Evolutionary conservation across 2,797 vertebrate species (phyloP).

Genomic region (Acanthiza pusilla): DNA sequence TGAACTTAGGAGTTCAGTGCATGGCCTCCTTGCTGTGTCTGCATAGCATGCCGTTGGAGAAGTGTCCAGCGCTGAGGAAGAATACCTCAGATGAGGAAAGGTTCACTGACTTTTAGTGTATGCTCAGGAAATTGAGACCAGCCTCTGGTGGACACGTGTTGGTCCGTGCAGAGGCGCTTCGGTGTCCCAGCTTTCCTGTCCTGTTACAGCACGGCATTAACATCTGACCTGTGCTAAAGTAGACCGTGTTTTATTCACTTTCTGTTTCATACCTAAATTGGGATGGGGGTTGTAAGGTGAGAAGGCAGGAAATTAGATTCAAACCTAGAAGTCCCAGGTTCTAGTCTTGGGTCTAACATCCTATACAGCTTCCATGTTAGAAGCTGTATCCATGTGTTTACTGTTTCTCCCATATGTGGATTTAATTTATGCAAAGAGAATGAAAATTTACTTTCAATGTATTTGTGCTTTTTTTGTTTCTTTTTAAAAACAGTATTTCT

Average conservation of each 20-base stretch:
- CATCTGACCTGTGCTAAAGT: accelerated
- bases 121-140: neutral
- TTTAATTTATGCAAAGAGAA: neutral
- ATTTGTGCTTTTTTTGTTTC: neutral
- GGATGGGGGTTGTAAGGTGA: neutral
- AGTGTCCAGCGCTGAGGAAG: neutral
- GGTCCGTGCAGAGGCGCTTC: neutral
- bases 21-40: neutral
- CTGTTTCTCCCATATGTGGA: neutral
- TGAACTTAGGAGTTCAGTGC: neutral
- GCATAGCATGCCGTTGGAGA: accelerated
- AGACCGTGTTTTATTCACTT: neutral
- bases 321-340: neutral
- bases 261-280: neutral
- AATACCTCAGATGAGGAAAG: neutral
- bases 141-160: neutral
- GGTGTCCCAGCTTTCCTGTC: neutral
- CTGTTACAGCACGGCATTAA: neutral
- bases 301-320: neutral
- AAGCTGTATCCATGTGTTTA: neutral
- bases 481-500: neutral
- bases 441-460: neutral
- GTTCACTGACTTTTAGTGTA: accelerated
- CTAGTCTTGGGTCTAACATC: neutral
- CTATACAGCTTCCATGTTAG: neutral